Base-by-base conservation (phyloP, 2,797 vertebrate species). In the Cercopithecus petaurista region DNA sequence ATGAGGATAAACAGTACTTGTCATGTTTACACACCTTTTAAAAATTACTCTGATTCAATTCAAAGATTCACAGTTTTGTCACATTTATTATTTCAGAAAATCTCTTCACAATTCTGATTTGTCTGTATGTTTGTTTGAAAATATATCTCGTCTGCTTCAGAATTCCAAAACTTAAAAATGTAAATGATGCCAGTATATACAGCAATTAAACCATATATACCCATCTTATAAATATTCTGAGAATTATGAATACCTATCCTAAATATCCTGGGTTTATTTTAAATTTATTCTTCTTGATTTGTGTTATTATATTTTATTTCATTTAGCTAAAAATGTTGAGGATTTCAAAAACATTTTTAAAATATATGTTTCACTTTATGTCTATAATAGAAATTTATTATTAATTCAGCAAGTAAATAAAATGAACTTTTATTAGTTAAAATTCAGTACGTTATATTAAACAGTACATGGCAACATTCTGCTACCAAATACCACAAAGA, bases 221-320 rank as follows among this genome's bases (percentile, higher is more conserved):
- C 1, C 7, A 83, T n/a, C 19, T 41, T 70, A 9, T 73, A 92
- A 75, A 72, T 57, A 81, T 52, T 92, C 19, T 82, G 36, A 81
- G 10, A 89, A 92, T 88, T 84, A 64, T 22, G 21, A 89, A 75
- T 89, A 73, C 28, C 59, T 59, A 73, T 82, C 8, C 15, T 85
- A 61, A 59, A 83, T 79, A 97, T 48, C 48, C 39, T 84, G 17
- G 83, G 30, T n/a, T 86, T n/a, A 77, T 33, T 80, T 95, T 97
- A 83, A 11, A 81, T 82, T 92, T 84, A 72, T 52, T 88, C 22
- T 76, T 76, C 7, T 79, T 52, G 8, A 75, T 80, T 92, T 64
- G 2, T 52, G 2, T 43, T 92, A 2, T 70, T 83, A 55, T 57
- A 52, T 50, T 64, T 84, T 77, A 41, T 79, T 87, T 64, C 61